Evolutionary conservation across 1,140 invertebrate species (phyloP).

Genomic region (Chymomyza costata): DNA sequence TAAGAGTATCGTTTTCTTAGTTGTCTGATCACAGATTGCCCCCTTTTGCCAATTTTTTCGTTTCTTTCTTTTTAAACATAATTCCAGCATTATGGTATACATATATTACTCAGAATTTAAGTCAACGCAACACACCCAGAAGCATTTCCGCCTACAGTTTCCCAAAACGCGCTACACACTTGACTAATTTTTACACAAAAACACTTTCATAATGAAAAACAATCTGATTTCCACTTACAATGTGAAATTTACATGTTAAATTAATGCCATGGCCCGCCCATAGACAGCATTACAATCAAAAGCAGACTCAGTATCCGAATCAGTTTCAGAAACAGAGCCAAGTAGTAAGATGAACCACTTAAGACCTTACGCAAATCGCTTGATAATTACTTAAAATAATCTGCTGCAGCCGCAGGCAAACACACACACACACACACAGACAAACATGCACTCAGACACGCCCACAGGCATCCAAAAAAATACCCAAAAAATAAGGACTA

Average conservation of each 20-base stretch:
- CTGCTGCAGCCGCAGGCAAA: conserved; percentile 59
- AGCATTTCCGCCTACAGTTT: too few species aligned
- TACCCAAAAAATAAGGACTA: conserved; percentile 24
- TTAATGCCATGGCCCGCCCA: conserved; percentile 33
- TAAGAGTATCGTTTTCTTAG: too few species aligned
- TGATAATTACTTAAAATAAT: conserved; percentile 72
- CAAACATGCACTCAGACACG: conserved; percentile 29
- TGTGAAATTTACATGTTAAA: conserved; percentile 53
- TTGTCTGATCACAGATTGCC: too few species aligned
- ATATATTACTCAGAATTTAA: too few species aligned
- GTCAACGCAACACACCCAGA: too few species aligned
- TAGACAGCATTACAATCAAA: conserved; percentile 27
- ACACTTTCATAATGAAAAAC: conserved; percentile 14
- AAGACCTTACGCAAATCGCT: conserved; percentile 63
- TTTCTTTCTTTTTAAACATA: too few species aligned
- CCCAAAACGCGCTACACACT: too few species aligned
- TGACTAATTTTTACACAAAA: too few species aligned
- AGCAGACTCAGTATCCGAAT: conserved; percentile 13
- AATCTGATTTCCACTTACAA: conserved; percentile 41
- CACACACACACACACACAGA: conserved; percentile 41
- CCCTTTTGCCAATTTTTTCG: too few species aligned
- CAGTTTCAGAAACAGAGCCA: conserved; percentile 15
- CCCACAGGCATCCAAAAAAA: conserved; percentile 30
- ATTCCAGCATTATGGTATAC: too few species aligned
- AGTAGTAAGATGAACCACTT: too few species aligned